These are phyloP conservation scores for Picathartes gymnocephalus DNA, from an alignment of 2,113 vertebrate species.

Conservation along the genomic window DNA sequence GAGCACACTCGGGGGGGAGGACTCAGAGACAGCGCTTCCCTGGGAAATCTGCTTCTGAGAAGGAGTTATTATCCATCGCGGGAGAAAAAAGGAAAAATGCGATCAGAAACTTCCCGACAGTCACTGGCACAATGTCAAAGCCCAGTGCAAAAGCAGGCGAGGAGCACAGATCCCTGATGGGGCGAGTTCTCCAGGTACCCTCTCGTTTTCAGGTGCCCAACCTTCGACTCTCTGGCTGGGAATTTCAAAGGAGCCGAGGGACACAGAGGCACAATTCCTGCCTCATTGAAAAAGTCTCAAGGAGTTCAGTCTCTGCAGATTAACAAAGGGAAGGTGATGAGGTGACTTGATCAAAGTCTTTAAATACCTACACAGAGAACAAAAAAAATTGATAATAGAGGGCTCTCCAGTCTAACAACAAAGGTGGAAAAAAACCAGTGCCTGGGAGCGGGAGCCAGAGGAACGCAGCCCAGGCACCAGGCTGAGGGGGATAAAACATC, in stretches of 20 bases:
- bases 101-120: not conserved
- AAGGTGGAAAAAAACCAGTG: not conserved
- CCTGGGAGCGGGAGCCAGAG: not conserved
- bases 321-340: conserved; percentile 59
- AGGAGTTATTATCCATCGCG: not conserved
- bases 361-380: conserved; percentile 52
- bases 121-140: not conserved
- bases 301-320: conserved; percentile 53
- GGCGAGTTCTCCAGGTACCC: conserved; percentile 6
- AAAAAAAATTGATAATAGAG: conserved; percentile 32
- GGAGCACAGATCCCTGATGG: not conserved
- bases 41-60: not conserved
- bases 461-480: not conserved
- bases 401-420: conserved; percentile 39
- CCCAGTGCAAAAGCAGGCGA: not conserved
- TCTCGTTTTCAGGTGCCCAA: conserved; percentile 42
- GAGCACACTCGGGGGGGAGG: accelerated
- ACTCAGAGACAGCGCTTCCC: not conserved
- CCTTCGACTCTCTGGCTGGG: conserved; percentile 9
- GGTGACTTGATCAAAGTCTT: conserved; percentile 59
- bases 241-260: conserved; percentile 36
- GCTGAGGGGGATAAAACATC: not conserved
- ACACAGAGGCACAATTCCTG: conserved; percentile 27
- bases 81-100: not conserved
- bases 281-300: conserved; percentile 38